These are phyloP conservation scores for Sarcophilus harrisii DNA, from an alignment of 2,797 vertebrate genomes.

Conservation along the genomic window DNA sequence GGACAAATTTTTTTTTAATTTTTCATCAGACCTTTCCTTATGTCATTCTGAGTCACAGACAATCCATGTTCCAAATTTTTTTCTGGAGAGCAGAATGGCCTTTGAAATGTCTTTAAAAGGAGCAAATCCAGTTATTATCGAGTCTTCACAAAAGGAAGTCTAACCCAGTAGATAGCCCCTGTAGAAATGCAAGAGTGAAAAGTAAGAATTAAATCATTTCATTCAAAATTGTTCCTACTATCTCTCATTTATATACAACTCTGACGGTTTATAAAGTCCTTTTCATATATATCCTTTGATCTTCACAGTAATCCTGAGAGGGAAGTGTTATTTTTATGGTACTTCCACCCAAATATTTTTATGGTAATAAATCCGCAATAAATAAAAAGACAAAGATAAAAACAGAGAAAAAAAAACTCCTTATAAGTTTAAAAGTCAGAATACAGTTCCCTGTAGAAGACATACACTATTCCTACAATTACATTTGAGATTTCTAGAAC, in stretches of 20 bases:
- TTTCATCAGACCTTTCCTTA: not conserved
- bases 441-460: slow-evolving; percentile 6
- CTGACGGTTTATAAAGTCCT: not conserved
- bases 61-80: not conserved
- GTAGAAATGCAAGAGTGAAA: slow-evolving; percentile 71
- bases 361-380: no score
- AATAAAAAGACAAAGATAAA: not conserved
- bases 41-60: not conserved
- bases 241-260: not conserved
- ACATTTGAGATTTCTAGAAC: not conserved
- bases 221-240: not conserved
- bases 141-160: slow-evolving; percentile 70
- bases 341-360: not conserved
- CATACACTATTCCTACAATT: not conserved
- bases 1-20: not conserved
- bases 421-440: slow-evolving; percentile 7
- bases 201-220: slow-evolving; percentile 21
- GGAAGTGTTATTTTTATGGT: not conserved
- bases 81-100: slow-evolving; percentile 29
- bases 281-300: not conserved
- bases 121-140: slow-evolving; percentile 70
- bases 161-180: slow-evolving; percentile 99
- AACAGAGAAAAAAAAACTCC: not conserved
- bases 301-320: not conserved
- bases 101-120: slow-evolving; percentile 74